Evolutionary conservation across 2,797 vertebrate genomes (phyloP).

Genomic region (Calcarius lapponicus): DNA sequence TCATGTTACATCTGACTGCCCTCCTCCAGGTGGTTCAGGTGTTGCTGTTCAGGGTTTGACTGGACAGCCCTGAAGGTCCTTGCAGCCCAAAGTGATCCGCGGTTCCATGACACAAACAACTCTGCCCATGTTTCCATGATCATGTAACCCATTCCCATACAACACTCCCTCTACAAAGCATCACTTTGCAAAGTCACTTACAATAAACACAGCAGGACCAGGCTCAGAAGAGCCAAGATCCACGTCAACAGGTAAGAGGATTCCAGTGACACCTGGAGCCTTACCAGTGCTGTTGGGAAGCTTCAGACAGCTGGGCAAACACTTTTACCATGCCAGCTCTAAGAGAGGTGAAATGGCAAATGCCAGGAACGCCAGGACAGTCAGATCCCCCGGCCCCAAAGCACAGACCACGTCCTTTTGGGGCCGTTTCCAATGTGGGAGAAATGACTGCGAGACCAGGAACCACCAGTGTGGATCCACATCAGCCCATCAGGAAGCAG

Average conservation of each 20-base stretch:
- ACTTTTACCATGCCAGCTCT: fast-evolving
- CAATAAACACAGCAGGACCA: fast-evolving
- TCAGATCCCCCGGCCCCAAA: background rate
- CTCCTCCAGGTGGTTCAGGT: too few relatives aligned
- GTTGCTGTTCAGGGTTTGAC: background rate
- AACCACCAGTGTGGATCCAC: fast-evolving
- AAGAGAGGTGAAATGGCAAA: background rate
- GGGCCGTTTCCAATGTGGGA: fast-evolving
- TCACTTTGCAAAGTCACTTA: background rate
- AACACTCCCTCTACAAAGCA: background rate
- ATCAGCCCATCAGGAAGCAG: background rate
- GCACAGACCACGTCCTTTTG: background rate
- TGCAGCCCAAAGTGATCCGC: background rate
- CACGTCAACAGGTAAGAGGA: fast-evolving
- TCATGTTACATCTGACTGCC: background rate
- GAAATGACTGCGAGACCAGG: background rate
- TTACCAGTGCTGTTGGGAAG: background rate
- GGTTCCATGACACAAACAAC: background rate
- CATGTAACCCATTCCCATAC: background rate
- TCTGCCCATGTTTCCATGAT: background rate
- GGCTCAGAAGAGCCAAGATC: background rate
- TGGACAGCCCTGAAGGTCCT: background rate
- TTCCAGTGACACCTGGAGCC: background rate
- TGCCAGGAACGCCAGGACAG: fast-evolving
- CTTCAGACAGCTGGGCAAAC: background rate